phyloP scores from a whole-genome alignment of 2,797 vertebrate species.

The Falco cherrug region DNA sequence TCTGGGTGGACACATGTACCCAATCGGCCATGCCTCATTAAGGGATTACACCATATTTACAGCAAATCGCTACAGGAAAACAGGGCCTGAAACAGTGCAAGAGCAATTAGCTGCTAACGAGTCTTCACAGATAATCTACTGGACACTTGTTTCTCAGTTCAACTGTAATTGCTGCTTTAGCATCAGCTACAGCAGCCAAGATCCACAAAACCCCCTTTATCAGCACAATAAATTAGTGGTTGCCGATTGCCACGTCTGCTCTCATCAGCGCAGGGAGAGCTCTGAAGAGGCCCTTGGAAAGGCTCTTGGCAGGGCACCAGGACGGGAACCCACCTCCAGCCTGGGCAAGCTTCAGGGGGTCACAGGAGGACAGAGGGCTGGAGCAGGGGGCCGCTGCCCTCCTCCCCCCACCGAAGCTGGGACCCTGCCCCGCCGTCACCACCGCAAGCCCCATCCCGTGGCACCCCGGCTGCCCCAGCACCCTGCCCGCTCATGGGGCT shows the following conservation, averaged over 20 bases:
- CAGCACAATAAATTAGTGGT: not conserved
- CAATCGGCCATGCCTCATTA: not conserved
- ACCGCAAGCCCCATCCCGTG: not conserved
- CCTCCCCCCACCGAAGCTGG: not conserved
- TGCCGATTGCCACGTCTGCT: not conserved
- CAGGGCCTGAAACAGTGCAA: not conserved
- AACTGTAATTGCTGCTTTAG: not conserved
- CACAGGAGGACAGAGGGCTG: not conserved
- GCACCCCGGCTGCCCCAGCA: not conserved
- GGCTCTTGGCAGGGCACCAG: not conserved
- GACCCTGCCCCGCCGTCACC: not conserved
- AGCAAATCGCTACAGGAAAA: not conserved
- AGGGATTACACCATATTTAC: not conserved
- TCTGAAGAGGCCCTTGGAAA: not conserved
- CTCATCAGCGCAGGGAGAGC: not conserved
- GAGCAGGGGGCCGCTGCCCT: not conserved
- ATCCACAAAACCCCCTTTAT: not conserved
- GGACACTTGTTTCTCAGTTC: not conserved
- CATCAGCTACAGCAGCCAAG: not conserved
- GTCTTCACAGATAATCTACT: not conserved
- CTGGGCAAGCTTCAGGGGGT: rapidly evolving
- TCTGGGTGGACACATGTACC: not conserved
- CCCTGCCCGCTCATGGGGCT: rapidly evolving
- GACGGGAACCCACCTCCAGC: not conserved
- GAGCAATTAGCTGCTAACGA: slow-evolving; percentile 38